phyloP scores from a whole-genome alignment of 2,113 vertebrate genomes.

The Vicugna pacos region DNA sequence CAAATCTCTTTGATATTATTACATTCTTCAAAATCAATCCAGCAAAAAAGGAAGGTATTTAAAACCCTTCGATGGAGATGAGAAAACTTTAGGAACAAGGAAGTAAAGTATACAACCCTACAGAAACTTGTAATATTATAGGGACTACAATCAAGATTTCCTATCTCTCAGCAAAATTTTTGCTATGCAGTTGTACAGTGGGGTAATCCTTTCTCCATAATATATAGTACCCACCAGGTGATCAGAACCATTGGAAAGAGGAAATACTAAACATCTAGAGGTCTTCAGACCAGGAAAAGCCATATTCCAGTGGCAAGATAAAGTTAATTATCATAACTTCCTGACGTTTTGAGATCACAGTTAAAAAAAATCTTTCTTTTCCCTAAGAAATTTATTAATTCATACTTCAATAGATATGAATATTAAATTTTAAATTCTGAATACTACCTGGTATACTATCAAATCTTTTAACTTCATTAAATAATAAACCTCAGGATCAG shows the following conservation, averaged over 20 bases:
- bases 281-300: neutral
- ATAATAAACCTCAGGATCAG: conserved; percentile 10
- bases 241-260: neutral
- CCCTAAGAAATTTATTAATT: neutral
- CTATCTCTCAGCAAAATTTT: neutral
- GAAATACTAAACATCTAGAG: neutral
- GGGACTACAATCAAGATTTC: neutral
- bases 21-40: conserved; percentile 42
- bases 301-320: neutral
- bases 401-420: neutral
- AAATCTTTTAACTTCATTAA: conserved; percentile 18
- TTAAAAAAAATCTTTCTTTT: neutral
- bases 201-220: neutral
- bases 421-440: conserved; percentile 39
- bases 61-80: neutral
- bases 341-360: neutral
- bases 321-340: conserved; percentile 1
- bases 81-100: neutral
- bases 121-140: neutral
- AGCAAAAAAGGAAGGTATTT: neutral
- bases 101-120: neutral
- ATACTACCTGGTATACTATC: neutral
- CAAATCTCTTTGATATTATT: conserved; percentile 20
- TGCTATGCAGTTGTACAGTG: neutral
- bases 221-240: neutral